Conservation (phyloP, 2,113 vertebrate genomes). For the Eublepharis macularius region DNA sequence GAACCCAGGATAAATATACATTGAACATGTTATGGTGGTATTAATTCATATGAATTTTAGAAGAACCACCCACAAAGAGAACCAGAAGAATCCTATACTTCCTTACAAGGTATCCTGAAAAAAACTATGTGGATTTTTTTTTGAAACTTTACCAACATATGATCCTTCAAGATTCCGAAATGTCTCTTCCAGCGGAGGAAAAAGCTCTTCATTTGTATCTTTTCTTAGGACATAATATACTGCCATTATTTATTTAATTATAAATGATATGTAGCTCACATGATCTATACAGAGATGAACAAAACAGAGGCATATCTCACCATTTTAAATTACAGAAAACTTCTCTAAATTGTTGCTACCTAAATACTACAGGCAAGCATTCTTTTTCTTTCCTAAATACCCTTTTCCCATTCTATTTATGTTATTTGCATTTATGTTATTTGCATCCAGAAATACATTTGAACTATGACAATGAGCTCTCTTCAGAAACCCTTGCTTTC, state of each 20-base stretch:
- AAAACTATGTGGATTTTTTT: too few relatives aligned
- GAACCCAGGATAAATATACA: neutral
- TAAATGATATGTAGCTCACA: neutral
- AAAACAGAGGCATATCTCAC: neutral
- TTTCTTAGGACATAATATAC: neutral
- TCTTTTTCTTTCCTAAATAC: neutral
- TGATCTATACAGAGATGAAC: neutral
- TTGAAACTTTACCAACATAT: neutral
- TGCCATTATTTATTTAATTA: neutral
- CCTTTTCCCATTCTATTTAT: conserved; percentile 20
- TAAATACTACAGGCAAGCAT: neutral
- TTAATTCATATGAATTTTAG: neutral
- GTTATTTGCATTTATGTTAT: conserved; percentile 8
- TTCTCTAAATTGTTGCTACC: neutral
- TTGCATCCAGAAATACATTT: neutral
- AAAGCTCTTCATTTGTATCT: neutral
- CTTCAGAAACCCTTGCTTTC: neutral
- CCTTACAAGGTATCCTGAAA: neutral
- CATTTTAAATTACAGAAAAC: neutral
- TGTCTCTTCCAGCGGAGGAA: neutral
- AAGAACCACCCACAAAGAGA: neutral
- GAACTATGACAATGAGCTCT: neutral
- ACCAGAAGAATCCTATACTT: neutral
- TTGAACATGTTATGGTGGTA: neutral
- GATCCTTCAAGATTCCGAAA: neutral